These are phyloP conservation scores for Odontomyia ornata DNA, from an alignment of 2,888 invertebrate species.

Conservation along the genomic window DNA sequence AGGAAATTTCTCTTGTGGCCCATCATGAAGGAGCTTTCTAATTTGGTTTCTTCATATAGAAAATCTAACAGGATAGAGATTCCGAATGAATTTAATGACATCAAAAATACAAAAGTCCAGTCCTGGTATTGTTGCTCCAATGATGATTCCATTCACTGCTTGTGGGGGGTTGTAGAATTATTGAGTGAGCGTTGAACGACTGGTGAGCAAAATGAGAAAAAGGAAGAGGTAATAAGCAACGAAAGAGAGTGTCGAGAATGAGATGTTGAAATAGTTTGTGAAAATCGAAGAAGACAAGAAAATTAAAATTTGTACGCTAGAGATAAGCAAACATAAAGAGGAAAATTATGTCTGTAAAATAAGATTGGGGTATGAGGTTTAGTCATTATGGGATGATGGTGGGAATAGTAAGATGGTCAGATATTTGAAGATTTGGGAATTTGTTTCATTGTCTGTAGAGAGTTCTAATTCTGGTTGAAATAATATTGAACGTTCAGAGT, in stretches of 20 bases:
- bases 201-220: neutral
- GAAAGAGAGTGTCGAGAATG: neutral
- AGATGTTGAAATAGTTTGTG: slow-evolving; percentile 5
- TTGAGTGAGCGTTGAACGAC: neutral
- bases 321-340: neutral
- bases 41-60: slow-evolving; percentile 25
- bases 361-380: neutral
- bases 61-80: slow-evolving; percentile 6
- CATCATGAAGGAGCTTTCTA: slow-evolving; percentile 15
- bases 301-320: slow-evolving; percentile 28
- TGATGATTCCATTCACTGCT: neutral
- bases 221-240: neutral
- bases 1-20: slow-evolving; percentile 30
- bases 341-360: slow-evolving; percentile 7
- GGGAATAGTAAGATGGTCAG: neutral
- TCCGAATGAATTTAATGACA: slow-evolving; percentile 6
- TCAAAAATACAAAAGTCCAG: slow-evolving; percentile 19
- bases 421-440: neutral
- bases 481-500: too few species aligned
- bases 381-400: neutral
- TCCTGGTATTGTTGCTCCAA: neutral
- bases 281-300: slow-evolving; percentile 26
- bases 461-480: neutral
- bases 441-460: neutral
- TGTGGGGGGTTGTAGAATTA: neutral